These are phyloP conservation scores for Zeuzera pyrina DNA, from an alignment of 2,888 invertebrate genomes.

Conservation along the genomic window DNA sequence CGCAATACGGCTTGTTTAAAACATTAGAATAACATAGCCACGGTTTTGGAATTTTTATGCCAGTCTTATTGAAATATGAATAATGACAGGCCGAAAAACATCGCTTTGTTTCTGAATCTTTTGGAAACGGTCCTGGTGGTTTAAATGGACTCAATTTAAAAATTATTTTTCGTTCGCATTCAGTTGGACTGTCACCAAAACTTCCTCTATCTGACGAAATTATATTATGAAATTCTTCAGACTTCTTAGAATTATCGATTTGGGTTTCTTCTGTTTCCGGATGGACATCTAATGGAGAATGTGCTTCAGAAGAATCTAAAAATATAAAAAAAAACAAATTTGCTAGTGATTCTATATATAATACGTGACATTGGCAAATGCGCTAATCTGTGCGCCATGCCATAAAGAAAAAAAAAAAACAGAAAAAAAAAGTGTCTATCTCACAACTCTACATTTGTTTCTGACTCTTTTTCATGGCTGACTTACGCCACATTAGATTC, in stretches of 20 bases:
- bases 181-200: slow-evolving; percentile 15
- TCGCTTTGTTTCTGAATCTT: slow-evolving; percentile 18
- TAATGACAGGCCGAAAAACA: slow-evolving; percentile 15
- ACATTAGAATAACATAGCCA: slow-evolving; percentile 9
- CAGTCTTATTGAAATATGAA: slow-evolving; percentile 6
- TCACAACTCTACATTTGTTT: slow-evolving; percentile 21
- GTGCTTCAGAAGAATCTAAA: not conserved
- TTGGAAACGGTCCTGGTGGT: slow-evolving; percentile 20
- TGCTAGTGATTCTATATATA: too few relatives aligned
- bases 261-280: not conserved
- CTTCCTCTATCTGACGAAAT: too few relatives aligned
- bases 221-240: too few relatives aligned
- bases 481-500: slow-evolving; percentile 57
- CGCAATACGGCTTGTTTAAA: slow-evolving; percentile 10
- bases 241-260: too few relatives aligned
- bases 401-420: not conserved
- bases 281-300: not conserved
- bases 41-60: slow-evolving; percentile 8
- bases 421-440: too few relatives aligned
- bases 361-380: too few relatives aligned
- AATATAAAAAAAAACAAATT: not conserved
- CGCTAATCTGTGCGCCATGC: not conserved
- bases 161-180: slow-evolving; percentile 17
- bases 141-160: slow-evolving; percentile 19
- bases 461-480: slow-evolving; percentile 71